Evolutionary conservation across 2,797 vertebrate genomes (phyloP).

Genomic region (Martes flavigula): DNA sequence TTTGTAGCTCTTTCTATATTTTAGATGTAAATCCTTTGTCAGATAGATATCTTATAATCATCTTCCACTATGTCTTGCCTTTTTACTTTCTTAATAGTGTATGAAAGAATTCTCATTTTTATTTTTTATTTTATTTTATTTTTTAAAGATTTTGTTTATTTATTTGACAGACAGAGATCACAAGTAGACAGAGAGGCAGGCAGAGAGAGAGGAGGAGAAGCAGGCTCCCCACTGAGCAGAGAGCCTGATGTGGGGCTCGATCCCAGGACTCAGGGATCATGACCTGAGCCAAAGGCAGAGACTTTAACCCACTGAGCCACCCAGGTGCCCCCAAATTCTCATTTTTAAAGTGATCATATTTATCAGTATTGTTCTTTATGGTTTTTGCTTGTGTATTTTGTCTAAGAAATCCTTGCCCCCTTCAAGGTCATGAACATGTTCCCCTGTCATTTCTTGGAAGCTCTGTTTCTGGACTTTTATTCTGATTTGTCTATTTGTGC

Average conservation of each 20-base stretch:
- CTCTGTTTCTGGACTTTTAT: not conserved
- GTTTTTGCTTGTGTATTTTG: not conserved
- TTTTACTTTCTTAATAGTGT: not conserved
- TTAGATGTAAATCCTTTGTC: not conserved
- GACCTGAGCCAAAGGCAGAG: too few relatives aligned
- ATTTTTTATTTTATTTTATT: not conserved
- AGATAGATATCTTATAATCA: not conserved
- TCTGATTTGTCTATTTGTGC: not conserved
- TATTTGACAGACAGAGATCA: too few relatives aligned
- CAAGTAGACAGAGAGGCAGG: too few relatives aligned
- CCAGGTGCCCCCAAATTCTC: too few relatives aligned
- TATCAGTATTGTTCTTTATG: not conserved
- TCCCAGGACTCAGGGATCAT: too few relatives aligned
- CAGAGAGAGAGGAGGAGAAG: too few relatives aligned
- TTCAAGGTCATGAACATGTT: not conserved
- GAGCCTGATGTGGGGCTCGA: too few relatives aligned
- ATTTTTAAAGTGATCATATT: conserved; percentile 11
- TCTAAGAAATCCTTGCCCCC: not conserved
- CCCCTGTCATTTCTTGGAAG: not conserved
- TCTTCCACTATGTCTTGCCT: not conserved
- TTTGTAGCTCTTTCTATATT: not conserved
- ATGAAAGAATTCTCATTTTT: not conserved
- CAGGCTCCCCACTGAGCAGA: too few relatives aligned
- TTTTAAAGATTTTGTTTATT: not conserved
- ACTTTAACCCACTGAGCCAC: too few relatives aligned